Evolutionary conservation across 2,888 invertebrate genomes (phyloP), one percentile per base, ranked within the genome.

Genomic region (Gerris lacustris): DNA sequence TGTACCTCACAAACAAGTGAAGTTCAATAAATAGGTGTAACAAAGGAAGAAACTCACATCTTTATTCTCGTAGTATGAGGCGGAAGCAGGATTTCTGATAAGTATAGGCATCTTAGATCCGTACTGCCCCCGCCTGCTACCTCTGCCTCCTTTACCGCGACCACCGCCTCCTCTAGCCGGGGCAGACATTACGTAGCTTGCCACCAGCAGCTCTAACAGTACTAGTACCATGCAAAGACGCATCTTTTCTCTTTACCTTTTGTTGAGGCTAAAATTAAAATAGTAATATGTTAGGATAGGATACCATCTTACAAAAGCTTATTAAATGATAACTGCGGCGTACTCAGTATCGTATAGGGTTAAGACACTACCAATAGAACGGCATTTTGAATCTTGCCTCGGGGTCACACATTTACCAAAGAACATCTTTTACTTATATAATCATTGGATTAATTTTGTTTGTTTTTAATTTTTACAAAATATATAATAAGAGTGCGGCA

Each of bases 51-150:
- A 31, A 82, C 85, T 83, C 80, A 87, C 87, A 77, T 87, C 86
- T 79, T 86, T 86, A 77, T 87, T 83, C 74, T 86, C 85, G 76
- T 87, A 87, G 78, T 87, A 87, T 75, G 82, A 83, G 6, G 82
- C 82, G 70, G 85, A 83, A 31, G 84, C 84, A 6, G 84, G 83
- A 79, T 84, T 85, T 72, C 84, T 81, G 74, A 86, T 85, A 55
- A 84, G 80, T 70, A 85, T 82, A 0, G 84, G 85, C 79, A 84
- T 83, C 66, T 84, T 78, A 6, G 83, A 82, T 70, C 82, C 82
- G 75, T 80, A 84, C 71, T 82, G 79, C 67, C 83, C 82, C 72
- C 83, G 77, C 43, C 82, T 79, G 72, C 82, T 76, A 11, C 77
- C 76, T 62, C 77, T 76, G 9, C 77, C 75, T 18, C 78, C 74